These are phyloP conservation scores for Mellivora capensis DNA, from an alignment of 2,113 vertebrate genomes.

Conservation along the genomic window DNA sequence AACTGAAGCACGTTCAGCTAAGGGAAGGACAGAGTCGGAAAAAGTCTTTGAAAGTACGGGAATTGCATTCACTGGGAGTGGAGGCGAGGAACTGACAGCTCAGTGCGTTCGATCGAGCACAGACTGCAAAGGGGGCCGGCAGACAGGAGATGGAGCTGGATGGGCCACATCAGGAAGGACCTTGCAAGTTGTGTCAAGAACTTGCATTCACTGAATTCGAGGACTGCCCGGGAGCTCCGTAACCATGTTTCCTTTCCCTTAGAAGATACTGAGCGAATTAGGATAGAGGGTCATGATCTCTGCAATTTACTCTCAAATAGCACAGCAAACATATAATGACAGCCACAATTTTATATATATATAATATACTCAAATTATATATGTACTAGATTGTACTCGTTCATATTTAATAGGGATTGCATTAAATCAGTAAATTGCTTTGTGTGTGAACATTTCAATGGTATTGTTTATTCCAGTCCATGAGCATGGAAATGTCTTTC, in stretches of 20 bases:
- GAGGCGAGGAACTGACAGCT: accelerated
- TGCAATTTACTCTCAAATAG: neutral
- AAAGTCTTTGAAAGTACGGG: neutral
- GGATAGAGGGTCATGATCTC: neutral
- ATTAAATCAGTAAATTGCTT: neutral
- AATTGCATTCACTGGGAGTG: neutral
- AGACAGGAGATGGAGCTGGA: accelerated
- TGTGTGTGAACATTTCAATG: neutral
- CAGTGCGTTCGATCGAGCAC: accelerated
- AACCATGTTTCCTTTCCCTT: neutral
- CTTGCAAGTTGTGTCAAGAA: accelerated
- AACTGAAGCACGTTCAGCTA: neutral
- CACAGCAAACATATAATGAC: neutral
- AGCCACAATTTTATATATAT: neutral
- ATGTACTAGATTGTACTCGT: neutral
- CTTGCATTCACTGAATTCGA: neutral
- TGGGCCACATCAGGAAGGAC: neutral
- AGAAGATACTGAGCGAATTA: neutral
- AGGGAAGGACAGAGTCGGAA: neutral
- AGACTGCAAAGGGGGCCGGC: neutral
- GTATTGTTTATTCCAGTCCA: neutral
- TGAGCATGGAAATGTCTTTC: neutral
- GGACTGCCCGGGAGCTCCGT: accelerated
- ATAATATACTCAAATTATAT: neutral
- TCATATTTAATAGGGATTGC: neutral